These are phyloP conservation scores for Trididemnum clinides DNA, from an alignment of 23 tunicate genomes.

Conservation along the genomic window DNA sequence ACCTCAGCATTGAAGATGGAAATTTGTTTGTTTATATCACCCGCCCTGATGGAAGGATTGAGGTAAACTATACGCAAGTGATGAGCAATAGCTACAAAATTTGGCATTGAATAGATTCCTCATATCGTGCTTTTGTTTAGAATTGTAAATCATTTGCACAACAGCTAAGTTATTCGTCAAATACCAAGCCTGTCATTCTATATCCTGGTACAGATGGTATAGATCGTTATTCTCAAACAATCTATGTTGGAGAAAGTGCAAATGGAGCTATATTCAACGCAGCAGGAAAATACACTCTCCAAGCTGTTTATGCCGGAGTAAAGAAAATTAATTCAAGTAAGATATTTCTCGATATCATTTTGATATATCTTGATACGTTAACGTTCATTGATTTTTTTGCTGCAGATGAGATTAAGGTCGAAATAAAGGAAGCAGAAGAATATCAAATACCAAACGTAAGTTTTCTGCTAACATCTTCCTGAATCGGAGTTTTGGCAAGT, in stretches of 20 bases:
- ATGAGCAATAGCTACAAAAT: too few relatives aligned
- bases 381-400: too few relatives aligned
- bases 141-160: slow-evolving; percentile 37
- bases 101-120: too few relatives aligned
- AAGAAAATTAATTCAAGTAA: slow-evolving; percentile 57
- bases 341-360: too few relatives aligned
- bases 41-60: slow-evolving; percentile 48
- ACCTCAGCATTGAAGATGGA: slow-evolving; percentile 57
- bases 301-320: slow-evolving; percentile 57
- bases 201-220: slow-evolving; percentile 57
- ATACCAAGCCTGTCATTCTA: slow-evolving; percentile 42
- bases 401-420: too few relatives aligned
- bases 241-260: slow-evolving; percentile 54
- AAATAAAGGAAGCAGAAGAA: too few relatives aligned
- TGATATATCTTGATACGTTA: too few relatives aligned
- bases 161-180: slow-evolving; percentile 4
- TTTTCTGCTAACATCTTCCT: too few relatives aligned
- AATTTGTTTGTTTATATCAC: slow-evolving; percentile 53
- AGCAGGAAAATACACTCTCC: slow-evolving; percentile 53
- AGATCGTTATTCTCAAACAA: slow-evolving; percentile 57
- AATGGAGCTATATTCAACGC: slow-evolving; percentile 24
- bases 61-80: slow-evolving; percentile 45
- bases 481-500: too few relatives aligned
- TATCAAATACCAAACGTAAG: too few relatives aligned
- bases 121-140: too few relatives aligned